Evolutionary conservation across 2,113 vertebrate genomes (phyloP), one percentile per base, ranked within the genome.

Genomic region (Thalassoma bifasciatum): DNA sequence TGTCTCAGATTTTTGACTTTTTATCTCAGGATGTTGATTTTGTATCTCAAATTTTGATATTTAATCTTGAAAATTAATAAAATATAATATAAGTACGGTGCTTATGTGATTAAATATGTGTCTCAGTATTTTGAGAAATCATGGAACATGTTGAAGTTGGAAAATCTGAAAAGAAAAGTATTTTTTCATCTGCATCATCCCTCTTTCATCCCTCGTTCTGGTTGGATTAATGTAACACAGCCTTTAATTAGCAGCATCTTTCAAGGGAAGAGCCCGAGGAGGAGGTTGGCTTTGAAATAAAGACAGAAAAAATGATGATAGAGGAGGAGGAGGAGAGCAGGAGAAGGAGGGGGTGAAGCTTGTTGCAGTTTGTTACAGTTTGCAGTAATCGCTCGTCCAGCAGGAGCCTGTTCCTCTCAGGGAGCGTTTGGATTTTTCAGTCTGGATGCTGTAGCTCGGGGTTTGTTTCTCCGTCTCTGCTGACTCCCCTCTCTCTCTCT

Each of bases 211-310:
- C 51, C 23, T 36, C 13, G n/a, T 61, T 64, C 61, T 19, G 21
- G 51, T 19, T 49, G 64, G 50, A 61, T 67, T 66, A 52, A 73
- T 87, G 63, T 74, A 10, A 71, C 6, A 13, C 69, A 83, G 75
- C 65, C 89, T 92, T 56, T 91, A 92, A 92, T 91, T 87, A 89
- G 42, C 19, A 5, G 10, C 70, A 60, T 83, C 50, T 56, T 75
- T 72, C 46, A 66, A 71, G 74, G 73, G 11, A 37, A 10, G 50
- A 11, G 23, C 30, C 46, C 0, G 40, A 81, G 75, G 78, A 79
- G 82, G 73, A 84, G 84, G 85, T 5, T 57, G 82, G 71, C 75
- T 19, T 22, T 46, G 68, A 51, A 77, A 71, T 75, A 51, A 81
- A 81, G 60, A 47, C 60, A 62, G 59, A 58, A 81, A 52, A 82